Percentiles rank a stretch among this genome's conserved stretches.
Evolutionary conservation across 2,113 vertebrate species (phyloP).

Genomic region (Pachyramphus minor): DNA sequence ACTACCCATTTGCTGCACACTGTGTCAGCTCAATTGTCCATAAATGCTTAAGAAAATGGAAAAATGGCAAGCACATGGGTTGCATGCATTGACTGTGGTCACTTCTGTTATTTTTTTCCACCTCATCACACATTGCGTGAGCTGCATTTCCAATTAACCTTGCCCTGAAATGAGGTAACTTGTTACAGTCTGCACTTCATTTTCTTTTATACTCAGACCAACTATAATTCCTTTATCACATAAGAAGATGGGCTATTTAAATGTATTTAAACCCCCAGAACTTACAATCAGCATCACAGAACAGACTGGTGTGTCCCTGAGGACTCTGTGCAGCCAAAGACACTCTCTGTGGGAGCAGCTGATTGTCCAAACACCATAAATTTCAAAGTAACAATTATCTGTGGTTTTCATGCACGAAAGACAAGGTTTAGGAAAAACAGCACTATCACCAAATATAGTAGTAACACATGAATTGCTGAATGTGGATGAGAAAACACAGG

Average conservation of each 20-base stretch:
- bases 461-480: not conserved
- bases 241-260: not conserved
- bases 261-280: not conserved
- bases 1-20: not conserved
- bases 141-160: conserved; percentile 1
- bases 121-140: not conserved
- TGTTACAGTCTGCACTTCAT: not conserved
- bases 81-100: not conserved
- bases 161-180: not conserved
- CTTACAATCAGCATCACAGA: not conserved
- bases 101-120: conserved; percentile 10
- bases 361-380: not conserved
- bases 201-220: not conserved
- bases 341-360: not conserved
- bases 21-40: conserved; percentile 5
- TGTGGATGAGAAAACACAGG: not conserved
- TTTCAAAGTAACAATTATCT: not conserved
- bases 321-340: not conserved
- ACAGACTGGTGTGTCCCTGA: not conserved
- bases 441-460: not conserved
- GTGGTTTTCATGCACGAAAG: not conserved
- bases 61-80: not conserved
- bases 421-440: not conserved
- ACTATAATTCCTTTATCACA: not conserved
- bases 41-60: conserved; percentile 24